These are phyloP conservation scores for Leptura quadrifasciata DNA, from an alignment of 2,888 invertebrate genomes.

Conservation along the genomic window DNA sequence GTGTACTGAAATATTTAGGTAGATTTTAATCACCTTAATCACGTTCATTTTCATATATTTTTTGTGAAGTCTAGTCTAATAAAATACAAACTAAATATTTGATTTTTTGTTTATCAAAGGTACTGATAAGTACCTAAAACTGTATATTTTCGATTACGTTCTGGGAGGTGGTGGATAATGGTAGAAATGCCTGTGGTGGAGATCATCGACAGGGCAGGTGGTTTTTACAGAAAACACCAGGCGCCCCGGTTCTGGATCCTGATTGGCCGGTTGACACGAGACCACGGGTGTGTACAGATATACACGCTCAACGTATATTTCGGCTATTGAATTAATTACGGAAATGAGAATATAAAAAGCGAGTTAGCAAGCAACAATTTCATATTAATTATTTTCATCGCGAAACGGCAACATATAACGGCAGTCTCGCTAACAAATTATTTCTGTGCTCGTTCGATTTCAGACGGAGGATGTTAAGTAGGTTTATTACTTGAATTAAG, in stretches of 20 bases:
- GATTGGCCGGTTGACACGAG: slow-evolving; percentile 71
- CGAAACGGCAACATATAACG: slow-evolving; percentile 10
- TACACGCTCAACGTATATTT: slow-evolving; percentile 54
- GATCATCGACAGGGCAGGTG: slow-evolving; percentile 69
- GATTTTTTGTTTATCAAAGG: slow-evolving; percentile 33
- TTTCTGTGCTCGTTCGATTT: neutral
- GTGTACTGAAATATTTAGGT: neutral
- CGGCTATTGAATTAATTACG: slow-evolving; percentile 56
- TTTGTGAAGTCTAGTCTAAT: neutral
- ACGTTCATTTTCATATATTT: slow-evolving; percentile 1
- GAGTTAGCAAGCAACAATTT: slow-evolving; percentile 14
- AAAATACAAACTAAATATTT: slow-evolving; percentile 32
- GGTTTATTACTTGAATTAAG: neutral
- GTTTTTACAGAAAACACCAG: slow-evolving; percentile 69
- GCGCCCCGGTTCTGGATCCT: slow-evolving; percentile 65
- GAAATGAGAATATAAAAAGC: slow-evolving; percentile 39
- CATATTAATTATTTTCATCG: slow-evolving; percentile 19
- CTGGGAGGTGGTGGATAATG: slow-evolving; percentile 59
- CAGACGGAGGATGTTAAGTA: neutral
- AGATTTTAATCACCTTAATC: slow-evolving; percentile 19
- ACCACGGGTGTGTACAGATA: slow-evolving; percentile 60
- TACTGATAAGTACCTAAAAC: slow-evolving; percentile 23
- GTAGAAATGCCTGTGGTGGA: slow-evolving; percentile 58
- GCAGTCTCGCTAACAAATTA: neutral
- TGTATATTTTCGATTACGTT: slow-evolving; percentile 48